These are phyloP conservation scores for Anhinga anhinga DNA, from an alignment of 2,113 vertebrate genomes.

Conservation along the genomic window DNA sequence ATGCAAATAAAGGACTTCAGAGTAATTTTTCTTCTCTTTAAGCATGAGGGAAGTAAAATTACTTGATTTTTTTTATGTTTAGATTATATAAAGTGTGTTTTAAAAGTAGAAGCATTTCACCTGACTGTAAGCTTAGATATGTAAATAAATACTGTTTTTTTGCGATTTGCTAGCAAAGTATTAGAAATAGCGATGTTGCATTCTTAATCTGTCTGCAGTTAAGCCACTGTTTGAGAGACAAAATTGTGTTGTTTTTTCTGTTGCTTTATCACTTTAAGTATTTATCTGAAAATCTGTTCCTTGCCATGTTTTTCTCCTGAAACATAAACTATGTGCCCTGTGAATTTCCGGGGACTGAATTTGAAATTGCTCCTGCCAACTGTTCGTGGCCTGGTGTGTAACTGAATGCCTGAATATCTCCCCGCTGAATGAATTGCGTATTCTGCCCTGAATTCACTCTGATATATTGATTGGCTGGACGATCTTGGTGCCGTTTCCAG, in stretches of 20 bases:
- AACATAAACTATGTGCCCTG: constrained; percentile 98
- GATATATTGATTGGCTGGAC: constrained; percentile 88
- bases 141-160: background rate
- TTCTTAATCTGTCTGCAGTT: constrained; percentile 77
- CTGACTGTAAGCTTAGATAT: constrained; percentile 21
- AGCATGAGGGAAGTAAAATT: constrained; percentile 31
- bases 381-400: constrained; percentile 89
- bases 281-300: constrained; percentile 99
- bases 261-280: constrained; percentile 86
- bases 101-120: constrained; percentile 21
- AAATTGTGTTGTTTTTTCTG: constrained; percentile 84
- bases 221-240: constrained; percentile 79
- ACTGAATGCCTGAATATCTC: constrained; percentile 98
- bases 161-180: constrained; percentile 54
- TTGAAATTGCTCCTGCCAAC: constrained; percentile 98
- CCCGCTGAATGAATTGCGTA: constrained; percentile 97
- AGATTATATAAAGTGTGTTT: constrained; percentile 1
- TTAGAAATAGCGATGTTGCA: constrained; percentile 69
- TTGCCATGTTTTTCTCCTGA: constrained; percentile 99
- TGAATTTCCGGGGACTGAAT: constrained; percentile 99
- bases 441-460: constrained; percentile 94
- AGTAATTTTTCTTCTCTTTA: constrained; percentile 25
- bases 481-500: constrained; percentile 91
- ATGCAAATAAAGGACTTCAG: background rate
- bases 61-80: background rate